A percentile compares a stretch with the other conserved stretches of the same genome.
These are phyloP conservation scores for Trissonchulus latispiculum DNA, from an alignment of 2,888 invertebrate genomes.

Conservation along the genomic window DNA sequence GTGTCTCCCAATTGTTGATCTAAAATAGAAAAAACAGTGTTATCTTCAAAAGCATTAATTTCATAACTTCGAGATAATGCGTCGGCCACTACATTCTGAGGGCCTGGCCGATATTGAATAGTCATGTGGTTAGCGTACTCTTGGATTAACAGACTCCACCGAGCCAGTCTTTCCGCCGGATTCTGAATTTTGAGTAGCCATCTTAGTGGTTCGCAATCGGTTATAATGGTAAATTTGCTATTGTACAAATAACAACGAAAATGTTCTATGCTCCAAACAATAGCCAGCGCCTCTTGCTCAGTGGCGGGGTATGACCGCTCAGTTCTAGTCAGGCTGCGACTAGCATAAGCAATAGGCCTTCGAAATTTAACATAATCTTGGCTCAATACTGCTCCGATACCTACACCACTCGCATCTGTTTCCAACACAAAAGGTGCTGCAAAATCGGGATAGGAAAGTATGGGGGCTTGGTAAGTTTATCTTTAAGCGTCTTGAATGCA, in stretches of 20 bases:
- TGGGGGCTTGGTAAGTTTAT: slow-evolving; percentile 22
- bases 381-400: slow-evolving; percentile 32
- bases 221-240: slow-evolving; percentile 12
- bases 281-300: slow-evolving; percentile 30
- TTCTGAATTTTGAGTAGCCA: slow-evolving; percentile 7
- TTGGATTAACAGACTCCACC: slow-evolving; percentile 11
- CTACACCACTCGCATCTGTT: slow-evolving; percentile 32
- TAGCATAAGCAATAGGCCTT: slow-evolving; percentile 31
- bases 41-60: not conserved
- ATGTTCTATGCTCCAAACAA: slow-evolving; percentile 27
- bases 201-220: slow-evolving; percentile 24
- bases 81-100: not conserved
- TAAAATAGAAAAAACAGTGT: not conserved
- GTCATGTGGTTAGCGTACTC: not conserved
- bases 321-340: slow-evolving; percentile 27
- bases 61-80: not conserved
- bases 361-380: slow-evolving; percentile 25
- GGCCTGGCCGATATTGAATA: not conserved
- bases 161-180: not conserved
- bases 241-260: slow-evolving; percentile 21
- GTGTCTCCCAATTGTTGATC: not conserved
- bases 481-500: slow-evolving; percentile 24
- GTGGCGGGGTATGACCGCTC: slow-evolving; percentile 30
- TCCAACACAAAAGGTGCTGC: slow-evolving; percentile 25
- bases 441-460: slow-evolving; percentile 28